Conservation (phyloP, 2,888 invertebrate genomes). For the Mantis religiosa region DNA sequence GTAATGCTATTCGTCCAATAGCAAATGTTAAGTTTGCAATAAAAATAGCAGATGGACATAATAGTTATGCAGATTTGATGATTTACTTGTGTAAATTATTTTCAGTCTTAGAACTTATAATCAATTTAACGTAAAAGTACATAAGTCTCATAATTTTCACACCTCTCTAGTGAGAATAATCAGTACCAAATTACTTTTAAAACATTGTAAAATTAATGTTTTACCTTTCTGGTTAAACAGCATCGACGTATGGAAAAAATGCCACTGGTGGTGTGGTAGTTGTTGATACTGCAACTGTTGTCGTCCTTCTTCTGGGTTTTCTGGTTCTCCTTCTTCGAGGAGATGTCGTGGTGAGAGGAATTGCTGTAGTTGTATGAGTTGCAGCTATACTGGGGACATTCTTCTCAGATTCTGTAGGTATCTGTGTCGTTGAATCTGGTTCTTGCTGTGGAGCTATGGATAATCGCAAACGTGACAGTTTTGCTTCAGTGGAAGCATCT, state of each 20-base stretch:
- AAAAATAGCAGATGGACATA: too few species aligned
- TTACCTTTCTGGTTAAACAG: not conserved
- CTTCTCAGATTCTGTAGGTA: not conserved
- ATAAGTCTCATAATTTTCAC: too few species aligned
- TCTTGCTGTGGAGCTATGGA: not conserved
- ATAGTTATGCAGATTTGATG: too few species aligned
- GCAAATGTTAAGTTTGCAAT: too few species aligned
- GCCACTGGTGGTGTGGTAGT: not conserved
- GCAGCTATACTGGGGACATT: not conserved
- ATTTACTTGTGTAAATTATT: too few species aligned
- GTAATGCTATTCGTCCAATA: too few species aligned
- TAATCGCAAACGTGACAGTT: not conserved
- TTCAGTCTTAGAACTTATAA: too few species aligned
- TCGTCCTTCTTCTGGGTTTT: not conserved
- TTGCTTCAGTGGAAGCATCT: too few species aligned
- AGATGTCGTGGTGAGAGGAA: not conserved
- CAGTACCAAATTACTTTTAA: too few species aligned
- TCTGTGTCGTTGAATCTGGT: not conserved
- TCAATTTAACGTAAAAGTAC: too few species aligned
- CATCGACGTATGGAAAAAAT: not conserved
- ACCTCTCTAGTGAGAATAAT: too few species aligned
- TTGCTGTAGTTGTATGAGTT: not conserved
- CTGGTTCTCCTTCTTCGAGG: not conserved
- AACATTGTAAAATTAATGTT: too few species aligned
- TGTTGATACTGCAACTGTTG: not conserved